phyloP scores from a whole-genome alignment of 1,140 invertebrate genomes.

The Drosophila sp. region DNA sequence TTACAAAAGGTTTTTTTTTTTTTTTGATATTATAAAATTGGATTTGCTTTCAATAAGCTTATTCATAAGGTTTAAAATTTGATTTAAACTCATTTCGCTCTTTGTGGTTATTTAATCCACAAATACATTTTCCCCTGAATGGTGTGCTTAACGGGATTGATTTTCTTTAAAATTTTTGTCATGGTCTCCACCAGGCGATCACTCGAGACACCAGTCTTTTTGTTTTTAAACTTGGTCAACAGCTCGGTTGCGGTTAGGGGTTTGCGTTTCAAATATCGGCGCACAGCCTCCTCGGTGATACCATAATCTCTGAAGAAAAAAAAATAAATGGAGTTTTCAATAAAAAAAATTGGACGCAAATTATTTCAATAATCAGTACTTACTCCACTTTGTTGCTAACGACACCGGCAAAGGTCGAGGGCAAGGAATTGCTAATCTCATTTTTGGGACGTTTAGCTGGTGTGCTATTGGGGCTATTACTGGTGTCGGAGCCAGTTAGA shows the following conservation, averaged over 20 bases:
- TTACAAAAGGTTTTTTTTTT: no score
- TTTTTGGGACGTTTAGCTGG: constrained; percentile 86
- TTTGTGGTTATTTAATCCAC: constrained; percentile 61
- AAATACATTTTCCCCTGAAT: constrained; percentile 98
- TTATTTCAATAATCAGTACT: constrained; percentile 14
- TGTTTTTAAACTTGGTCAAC: constrained; percentile 97
- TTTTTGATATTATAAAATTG: no score
- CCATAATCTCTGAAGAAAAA: constrained; percentile 89
- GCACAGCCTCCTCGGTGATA: constrained; percentile 96
- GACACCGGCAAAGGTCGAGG: constrained; percentile 75
- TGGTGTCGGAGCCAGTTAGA: constrained; percentile 82
- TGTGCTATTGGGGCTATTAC: constrained; percentile 81
- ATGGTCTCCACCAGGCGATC: constrained; percentile 96
- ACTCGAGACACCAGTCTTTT: constrained; percentile 94
- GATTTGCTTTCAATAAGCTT: no score
- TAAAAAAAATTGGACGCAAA: no score
- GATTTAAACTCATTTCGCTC: constrained; percentile 25
- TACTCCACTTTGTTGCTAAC: constrained; percentile 80
- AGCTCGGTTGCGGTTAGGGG: constrained; percentile 98
- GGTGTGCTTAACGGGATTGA: constrained; percentile 96
- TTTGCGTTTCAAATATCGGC: constrained; percentile 95
- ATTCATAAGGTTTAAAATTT: neutral
- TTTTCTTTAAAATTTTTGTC: constrained; percentile 96
- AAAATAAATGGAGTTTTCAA: neutral
- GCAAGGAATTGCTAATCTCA: constrained; percentile 83